phyloP scores from a whole-genome alignment of 92 coral and sea anemone species.

The Umimayanthus kanabou region DNA sequence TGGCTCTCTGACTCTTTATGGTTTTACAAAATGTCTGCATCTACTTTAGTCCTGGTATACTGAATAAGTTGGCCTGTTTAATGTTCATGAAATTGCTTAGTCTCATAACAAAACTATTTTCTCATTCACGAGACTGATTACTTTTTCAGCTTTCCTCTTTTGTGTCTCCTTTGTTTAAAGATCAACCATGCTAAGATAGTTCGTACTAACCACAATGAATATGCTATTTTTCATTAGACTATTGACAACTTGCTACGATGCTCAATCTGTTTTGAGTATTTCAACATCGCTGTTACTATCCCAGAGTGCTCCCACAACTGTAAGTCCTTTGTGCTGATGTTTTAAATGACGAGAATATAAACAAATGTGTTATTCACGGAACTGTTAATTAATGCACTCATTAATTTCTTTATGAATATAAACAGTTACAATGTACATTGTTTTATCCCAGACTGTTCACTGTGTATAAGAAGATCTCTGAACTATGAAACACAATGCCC shows the following conservation, averaged over 20 bases:
- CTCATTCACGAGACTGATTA: too few species aligned
- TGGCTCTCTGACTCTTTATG: too few species aligned
- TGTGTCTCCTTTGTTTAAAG: not conserved
- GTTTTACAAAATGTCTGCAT: too few species aligned
- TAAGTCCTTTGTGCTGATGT: slow-evolving; percentile 50
- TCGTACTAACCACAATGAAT: not conserved
- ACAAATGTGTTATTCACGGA: too few species aligned
- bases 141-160: not conserved
- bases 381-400: too few species aligned
- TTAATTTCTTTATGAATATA: too few species aligned
- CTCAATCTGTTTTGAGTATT: slow-evolving; percentile 90
- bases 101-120: too few species aligned
- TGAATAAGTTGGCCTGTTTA: too few species aligned
- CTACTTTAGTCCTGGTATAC: too few species aligned
- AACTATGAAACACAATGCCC: slow-evolving; percentile 77
- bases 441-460: slow-evolving; percentile 72
- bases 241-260: slow-evolving; percentile 91
- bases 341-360: not conserved
- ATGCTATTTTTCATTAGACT: slow-evolving; percentile 46
- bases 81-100: too few species aligned
- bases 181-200: not conserved
- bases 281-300: slow-evolving; percentile 75
- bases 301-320: slow-evolving; percentile 93
- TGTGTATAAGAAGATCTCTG: slow-evolving; percentile 85
- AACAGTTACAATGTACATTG: too few species aligned